A percentile compares a stretch with the other conserved stretches of the same genome.
phyloP scores from a whole-genome alignment of 2,888 invertebrate species.

The Capitulum mitella region DNA sequence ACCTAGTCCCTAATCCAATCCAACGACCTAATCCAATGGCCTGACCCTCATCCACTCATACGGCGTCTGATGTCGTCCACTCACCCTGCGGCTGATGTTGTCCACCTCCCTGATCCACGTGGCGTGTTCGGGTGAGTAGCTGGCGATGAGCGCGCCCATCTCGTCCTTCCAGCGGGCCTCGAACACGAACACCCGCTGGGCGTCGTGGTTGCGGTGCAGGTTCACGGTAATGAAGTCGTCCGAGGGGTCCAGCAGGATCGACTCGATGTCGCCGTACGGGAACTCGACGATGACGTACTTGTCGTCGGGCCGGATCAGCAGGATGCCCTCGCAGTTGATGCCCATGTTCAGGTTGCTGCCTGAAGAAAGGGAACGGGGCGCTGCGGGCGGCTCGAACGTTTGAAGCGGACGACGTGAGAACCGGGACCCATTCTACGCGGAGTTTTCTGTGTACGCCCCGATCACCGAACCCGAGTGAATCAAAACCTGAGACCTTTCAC shows the following conservation, averaged over 20 bases:
- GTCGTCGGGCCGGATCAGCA: slow-evolving; percentile 83
- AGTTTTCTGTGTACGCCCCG: too few relatives aligned
- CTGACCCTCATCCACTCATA: too few relatives aligned
- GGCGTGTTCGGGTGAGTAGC: slow-evolving; percentile 78
- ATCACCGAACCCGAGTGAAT: too few relatives aligned
- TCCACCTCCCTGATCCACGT: slow-evolving; percentile 41
- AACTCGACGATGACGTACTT: slow-evolving; percentile 87
- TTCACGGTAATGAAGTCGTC: slow-evolving; percentile 88
- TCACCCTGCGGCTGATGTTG: slow-evolving; percentile 30
- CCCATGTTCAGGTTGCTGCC: slow-evolving; percentile 61
- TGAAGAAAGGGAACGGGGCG: slow-evolving; percentile 31
- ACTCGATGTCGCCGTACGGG: slow-evolving; percentile 81
- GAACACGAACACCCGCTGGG: slow-evolving; percentile 81
- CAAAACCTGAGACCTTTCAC: too few relatives aligned
- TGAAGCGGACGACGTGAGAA: too few relatives aligned
- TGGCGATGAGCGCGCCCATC: slow-evolving; percentile 84
- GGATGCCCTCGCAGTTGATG: slow-evolving; percentile 81
- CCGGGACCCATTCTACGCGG: too few relatives aligned
- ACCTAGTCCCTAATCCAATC: too few relatives aligned
- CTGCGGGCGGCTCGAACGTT: too few relatives aligned
- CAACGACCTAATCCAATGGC: too few relatives aligned
- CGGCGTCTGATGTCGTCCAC: too few relatives aligned
- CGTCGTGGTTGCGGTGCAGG: slow-evolving; percentile 61
- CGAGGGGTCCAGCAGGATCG: slow-evolving; percentile 73
- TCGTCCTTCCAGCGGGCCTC: slow-evolving; percentile 84